phyloP scores from a whole-genome alignment of 2,888 invertebrate genomes.

The Drosophila histrio region DNA sequence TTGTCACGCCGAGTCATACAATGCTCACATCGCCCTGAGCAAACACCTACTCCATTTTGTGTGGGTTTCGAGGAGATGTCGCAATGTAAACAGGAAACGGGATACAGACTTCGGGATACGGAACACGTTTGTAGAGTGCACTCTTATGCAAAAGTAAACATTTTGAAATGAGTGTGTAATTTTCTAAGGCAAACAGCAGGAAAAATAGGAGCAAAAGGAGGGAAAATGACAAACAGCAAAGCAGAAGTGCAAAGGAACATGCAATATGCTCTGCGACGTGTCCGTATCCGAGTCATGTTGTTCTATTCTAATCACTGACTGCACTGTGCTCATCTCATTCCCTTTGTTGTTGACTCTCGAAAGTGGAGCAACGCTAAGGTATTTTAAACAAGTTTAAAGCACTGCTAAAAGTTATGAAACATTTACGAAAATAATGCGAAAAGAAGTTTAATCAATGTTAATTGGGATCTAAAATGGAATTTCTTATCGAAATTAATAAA shows the following conservation, averaged over 20 bases:
- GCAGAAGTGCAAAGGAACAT: slow-evolving; percentile 39
- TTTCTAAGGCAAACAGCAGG: slow-evolving; percentile 69
- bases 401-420: not conserved
- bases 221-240: slow-evolving; percentile 34
- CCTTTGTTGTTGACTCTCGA: not conserved
- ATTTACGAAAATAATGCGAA: not conserved
- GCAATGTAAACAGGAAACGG: slow-evolving; percentile 72
- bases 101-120: slow-evolving; percentile 55
- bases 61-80: slow-evolving; percentile 12
- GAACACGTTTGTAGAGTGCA: slow-evolving; percentile 45
- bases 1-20: slow-evolving; percentile 56
- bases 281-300: slow-evolving; percentile 33
- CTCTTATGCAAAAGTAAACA: slow-evolving; percentile 69
- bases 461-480: not conserved
- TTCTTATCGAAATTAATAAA: not conserved
- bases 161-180: slow-evolving; percentile 73
- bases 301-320: slow-evolving; percentile 49
- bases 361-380: slow-evolving; percentile 37
- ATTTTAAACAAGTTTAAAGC: not conserved
- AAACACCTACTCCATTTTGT: slow-evolving; percentile 57
- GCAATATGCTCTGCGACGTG: slow-evolving; percentile 35
- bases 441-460: not conserved
- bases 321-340: not conserved
- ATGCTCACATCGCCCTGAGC: slow-evolving; percentile 52
- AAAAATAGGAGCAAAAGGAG: slow-evolving; percentile 22